These are phyloP conservation scores for Heliconius cydno DNA, from an alignment of 2,888 invertebrate species.

Conservation along the genomic window DNA sequence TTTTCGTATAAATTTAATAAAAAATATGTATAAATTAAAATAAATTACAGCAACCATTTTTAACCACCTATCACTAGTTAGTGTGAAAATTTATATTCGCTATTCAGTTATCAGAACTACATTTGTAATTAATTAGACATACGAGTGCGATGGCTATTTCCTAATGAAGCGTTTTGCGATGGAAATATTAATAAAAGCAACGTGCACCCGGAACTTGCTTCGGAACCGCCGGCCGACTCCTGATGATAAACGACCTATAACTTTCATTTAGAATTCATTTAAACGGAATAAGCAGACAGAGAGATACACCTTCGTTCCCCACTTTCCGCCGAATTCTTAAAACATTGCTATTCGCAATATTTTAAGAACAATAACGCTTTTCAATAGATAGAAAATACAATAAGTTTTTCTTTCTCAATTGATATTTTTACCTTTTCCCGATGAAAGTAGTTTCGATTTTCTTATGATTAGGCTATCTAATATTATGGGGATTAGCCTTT, in stretches of 20 bases:
- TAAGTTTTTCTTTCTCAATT: background rate
- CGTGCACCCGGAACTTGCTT: constrained; percentile 72
- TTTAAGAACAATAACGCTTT: background rate
- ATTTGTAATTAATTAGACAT: constrained; percentile 14
- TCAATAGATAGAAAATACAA: background rate
- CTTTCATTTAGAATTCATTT: constrained; percentile 77
- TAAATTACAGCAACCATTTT: too few relatives aligned
- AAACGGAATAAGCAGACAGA: constrained; percentile 58
- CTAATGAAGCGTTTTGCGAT: constrained; percentile 61
- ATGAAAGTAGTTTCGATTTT: constrained; percentile 27
- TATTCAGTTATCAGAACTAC: background rate
- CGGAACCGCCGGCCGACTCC: constrained; percentile 56
- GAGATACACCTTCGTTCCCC: too few relatives aligned
- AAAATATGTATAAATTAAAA: too few relatives aligned
- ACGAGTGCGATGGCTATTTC: constrained; percentile 53
- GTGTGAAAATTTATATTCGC: background rate
- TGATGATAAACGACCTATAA: constrained; percentile 79
- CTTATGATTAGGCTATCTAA: constrained; percentile 36
- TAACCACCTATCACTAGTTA: background rate
- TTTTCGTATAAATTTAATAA: too few relatives aligned
- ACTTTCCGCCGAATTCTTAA: too few relatives aligned
- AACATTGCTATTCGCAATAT: too few relatives aligned
- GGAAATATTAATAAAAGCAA: constrained; percentile 83
- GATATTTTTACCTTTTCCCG: constrained; percentile 1
- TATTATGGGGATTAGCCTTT: constrained; percentile 41